Evolutionary conservation across 64 coral and sea anemone species (phyloP).

Genomic region (Astreopora myriophthalma): DNA sequence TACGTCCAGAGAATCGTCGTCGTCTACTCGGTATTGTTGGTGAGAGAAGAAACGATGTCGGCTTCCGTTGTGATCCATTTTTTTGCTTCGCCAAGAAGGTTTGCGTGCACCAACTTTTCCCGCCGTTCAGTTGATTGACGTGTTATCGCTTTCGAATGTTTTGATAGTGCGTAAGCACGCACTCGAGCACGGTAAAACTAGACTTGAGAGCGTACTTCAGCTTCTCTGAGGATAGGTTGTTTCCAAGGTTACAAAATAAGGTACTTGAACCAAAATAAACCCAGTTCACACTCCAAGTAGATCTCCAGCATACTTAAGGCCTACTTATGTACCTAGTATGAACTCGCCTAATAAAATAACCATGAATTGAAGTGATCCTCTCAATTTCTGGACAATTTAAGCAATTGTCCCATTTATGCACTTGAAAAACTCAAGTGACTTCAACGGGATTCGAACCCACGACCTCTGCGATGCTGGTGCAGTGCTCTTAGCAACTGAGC

Average conservation of each 20-base stretch:
- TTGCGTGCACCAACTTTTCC: constrained; percentile 7
- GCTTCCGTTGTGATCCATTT: neutral
- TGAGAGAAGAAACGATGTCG: constrained; percentile 17
- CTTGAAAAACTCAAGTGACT: no score
- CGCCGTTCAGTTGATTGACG: neutral
- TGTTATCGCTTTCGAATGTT: neutral
- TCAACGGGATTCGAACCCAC: no score
- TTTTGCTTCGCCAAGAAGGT: constrained; percentile 10
- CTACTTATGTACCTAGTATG: constrained; percentile 8
- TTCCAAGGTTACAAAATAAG: constrained; percentile 36
- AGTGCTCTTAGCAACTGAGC: no score
- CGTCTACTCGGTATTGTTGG: neutral
- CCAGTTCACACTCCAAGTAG: neutral
- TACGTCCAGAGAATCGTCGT: constrained; percentile 20
- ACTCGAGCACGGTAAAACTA: constrained; percentile 2
- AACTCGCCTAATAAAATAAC: constrained; percentile 1
- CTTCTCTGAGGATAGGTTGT: constrained; percentile 29
- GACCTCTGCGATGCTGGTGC: no score
- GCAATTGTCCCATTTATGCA: no score
- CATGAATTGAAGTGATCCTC: no score
- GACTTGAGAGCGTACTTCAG: constrained; percentile 46
- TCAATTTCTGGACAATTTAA: no score
- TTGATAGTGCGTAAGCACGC: constrained; percentile 20
- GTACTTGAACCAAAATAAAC: constrained; percentile 13
- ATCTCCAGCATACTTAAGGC: constrained; percentile 6